These are phyloP conservation scores for Pentalonia nigronervosa DNA, from an alignment of 1,140 invertebrate genomes.

Conservation along the genomic window DNA sequence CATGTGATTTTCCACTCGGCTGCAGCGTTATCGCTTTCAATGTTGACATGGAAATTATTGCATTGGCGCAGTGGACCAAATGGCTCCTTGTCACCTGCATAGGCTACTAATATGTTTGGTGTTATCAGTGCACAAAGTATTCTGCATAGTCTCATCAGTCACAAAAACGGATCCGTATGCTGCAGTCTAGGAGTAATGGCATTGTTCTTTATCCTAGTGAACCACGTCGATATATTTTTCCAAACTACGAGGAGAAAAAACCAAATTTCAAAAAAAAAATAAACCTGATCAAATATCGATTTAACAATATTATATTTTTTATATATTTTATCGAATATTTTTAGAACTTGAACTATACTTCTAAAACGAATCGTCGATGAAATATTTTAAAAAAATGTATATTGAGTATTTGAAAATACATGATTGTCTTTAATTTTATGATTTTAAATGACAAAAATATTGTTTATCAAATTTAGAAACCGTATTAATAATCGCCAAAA, in stretches of 20 bases:
- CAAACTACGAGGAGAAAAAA: neutral
- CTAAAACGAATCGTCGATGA: too few species aligned
- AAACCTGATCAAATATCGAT: too few species aligned
- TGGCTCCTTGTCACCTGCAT: neutral
- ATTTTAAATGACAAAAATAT: too few species aligned
- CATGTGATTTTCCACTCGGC: neutral
- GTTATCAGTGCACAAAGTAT: neutral
- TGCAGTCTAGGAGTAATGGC: neutral
- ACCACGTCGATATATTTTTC: neutral
- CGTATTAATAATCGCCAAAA: too few species aligned
- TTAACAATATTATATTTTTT: too few species aligned
- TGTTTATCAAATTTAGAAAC: too few species aligned
- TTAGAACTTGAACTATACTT: too few species aligned
- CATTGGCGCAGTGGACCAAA: neutral
- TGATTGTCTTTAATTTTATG: too few species aligned
- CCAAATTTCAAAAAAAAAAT: neutral
- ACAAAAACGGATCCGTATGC: neutral
- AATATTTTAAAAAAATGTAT: too few species aligned
- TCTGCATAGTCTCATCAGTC: too few species aligned
- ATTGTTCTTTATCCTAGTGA: neutral
- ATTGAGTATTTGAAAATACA: too few species aligned
- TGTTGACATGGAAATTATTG: constrained; percentile 16
- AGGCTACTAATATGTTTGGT: neutral
- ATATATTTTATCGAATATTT: too few species aligned
- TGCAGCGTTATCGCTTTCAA: neutral